These are phyloP conservation scores for Heptranchias perlo DNA, from an alignment of 2,113 vertebrate genomes.

Conservation along the genomic window DNA sequence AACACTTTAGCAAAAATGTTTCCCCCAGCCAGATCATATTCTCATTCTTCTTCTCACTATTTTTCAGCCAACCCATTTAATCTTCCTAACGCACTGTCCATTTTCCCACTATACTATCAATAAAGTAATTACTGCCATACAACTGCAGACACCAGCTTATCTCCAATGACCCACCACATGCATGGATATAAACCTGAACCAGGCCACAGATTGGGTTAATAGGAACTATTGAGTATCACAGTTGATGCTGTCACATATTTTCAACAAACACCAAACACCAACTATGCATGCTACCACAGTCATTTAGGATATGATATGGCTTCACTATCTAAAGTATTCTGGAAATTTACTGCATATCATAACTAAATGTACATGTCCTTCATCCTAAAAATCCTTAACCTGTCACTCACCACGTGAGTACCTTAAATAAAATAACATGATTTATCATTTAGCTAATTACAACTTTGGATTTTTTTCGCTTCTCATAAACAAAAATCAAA, in stretches of 20 bases:
- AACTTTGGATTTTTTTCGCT: background rate
- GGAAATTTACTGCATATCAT: background rate
- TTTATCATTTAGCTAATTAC: background rate
- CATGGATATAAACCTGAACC: slow-evolving; percentile 63
- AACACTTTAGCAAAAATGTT: slow-evolving; percentile 61
- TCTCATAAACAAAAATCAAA: background rate
- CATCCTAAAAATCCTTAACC: background rate
- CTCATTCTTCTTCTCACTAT: slow-evolving; percentile 61
- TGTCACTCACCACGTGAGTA: background rate
- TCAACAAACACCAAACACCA: background rate
- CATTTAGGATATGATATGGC: background rate
- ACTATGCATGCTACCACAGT: background rate
- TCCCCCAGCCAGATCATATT: slow-evolving; percentile 64
- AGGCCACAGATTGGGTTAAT: slow-evolving; percentile 62
- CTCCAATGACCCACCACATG: slow-evolving; percentile 56
- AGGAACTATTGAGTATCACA: slow-evolving; percentile 51
- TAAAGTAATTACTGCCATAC: slow-evolving; percentile 72
- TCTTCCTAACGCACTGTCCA: slow-evolving; percentile 51
- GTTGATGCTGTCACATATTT: background rate
- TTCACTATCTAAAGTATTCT: background rate
- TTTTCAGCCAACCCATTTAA: slow-evolving; percentile 59
- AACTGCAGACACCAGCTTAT: slow-evolving; percentile 63
- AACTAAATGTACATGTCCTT: slow-evolving; percentile 3
- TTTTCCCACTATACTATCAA: slow-evolving; percentile 71
- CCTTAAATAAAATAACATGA: background rate